Evolutionary conservation across 2,113 vertebrate species (phyloP).

Genomic region (Callionymus lyra): DNA sequence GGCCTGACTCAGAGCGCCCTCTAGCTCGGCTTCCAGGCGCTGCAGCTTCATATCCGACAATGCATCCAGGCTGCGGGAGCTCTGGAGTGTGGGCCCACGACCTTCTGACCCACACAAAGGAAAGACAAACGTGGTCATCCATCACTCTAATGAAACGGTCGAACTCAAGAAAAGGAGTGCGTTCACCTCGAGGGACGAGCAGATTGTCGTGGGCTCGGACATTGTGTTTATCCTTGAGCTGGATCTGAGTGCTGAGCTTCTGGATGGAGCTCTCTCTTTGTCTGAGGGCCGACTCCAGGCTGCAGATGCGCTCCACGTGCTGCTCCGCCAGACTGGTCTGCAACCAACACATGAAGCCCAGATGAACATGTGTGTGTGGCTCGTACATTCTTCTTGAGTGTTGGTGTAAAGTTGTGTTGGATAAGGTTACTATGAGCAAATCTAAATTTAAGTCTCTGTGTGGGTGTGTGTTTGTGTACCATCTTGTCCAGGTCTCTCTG

Average conservation of each 20-base stretch:
- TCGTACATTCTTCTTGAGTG: no score
- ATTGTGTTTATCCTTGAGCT: slow-evolving; percentile 68
- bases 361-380: no score
- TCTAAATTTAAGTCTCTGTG: no score
- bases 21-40: slow-evolving; percentile 74
- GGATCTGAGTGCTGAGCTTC: slow-evolving; percentile 58
- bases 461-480: slow-evolving; percentile 54
- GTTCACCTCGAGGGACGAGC: slow-evolving; percentile 66
- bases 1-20: slow-evolving; percentile 69
- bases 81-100: slow-evolving; percentile 61
- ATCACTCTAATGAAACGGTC: no score
- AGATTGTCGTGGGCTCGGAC: slow-evolving; percentile 67
- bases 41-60: slow-evolving; percentile 64
- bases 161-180: background rate
- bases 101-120: slow-evolving; percentile 41
- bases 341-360: slow-evolving; percentile 8
- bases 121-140: background rate
- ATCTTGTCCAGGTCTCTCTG: slow-evolving; percentile 82
- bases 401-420: no score
- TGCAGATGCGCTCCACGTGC: slow-evolving; percentile 74
- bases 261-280: slow-evolving; percentile 70
- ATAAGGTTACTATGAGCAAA: no score
- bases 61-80: slow-evolving; percentile 63
- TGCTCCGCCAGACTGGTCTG: slow-evolving; percentile 81
- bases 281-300: slow-evolving; percentile 73